phyloP scores from a whole-genome alignment of 2,888 invertebrate species.

The Drosophila vallismaia region DNA sequence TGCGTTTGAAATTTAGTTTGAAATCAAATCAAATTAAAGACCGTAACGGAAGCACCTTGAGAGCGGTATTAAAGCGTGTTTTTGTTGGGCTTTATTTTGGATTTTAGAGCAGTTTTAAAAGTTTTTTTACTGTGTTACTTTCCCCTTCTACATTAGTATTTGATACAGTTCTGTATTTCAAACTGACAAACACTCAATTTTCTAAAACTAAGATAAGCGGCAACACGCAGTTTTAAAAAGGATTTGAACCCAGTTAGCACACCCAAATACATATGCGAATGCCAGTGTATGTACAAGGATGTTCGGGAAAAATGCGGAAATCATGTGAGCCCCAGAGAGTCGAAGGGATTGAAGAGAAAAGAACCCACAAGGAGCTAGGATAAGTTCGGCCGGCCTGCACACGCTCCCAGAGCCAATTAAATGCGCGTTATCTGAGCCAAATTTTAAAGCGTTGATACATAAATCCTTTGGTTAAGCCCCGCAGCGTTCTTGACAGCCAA shows the following conservation, averaged over 20 bases:
- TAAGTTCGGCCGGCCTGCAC: constrained; percentile 53
- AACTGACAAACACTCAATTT: constrained; percentile 44
- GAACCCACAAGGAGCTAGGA: constrained; percentile 34
- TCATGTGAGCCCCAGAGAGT: constrained; percentile 58
- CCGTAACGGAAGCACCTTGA: constrained; percentile 39
- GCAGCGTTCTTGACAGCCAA: constrained; percentile 78
- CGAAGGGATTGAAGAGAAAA: background rate
- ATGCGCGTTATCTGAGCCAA: constrained; percentile 81
- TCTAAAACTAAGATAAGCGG: constrained; percentile 61
- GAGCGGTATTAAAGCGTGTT: constrained; percentile 6
- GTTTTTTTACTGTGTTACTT: background rate
- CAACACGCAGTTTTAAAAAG: constrained; percentile 61
- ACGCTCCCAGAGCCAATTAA: constrained; percentile 77
- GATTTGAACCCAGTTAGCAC: constrained; percentile 60
- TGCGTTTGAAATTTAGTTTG: constrained; percentile 29
- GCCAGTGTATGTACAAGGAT: background rate
- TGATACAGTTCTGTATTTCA: background rate
- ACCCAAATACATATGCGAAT: constrained; percentile 45
- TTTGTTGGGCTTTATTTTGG: background rate
- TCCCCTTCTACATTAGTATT: background rate
- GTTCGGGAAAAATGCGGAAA: constrained; percentile 50
- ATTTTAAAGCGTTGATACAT: constrained; percentile 83
- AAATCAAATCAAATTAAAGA: constrained; percentile 32
- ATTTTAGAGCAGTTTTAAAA: background rate
- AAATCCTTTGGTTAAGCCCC: constrained; percentile 80